Percentiles rank a stretch among this genome's conserved stretches.
Conservation (phyloP, 1,140 invertebrate species). For the Adoxophyes honmai region DNA sequence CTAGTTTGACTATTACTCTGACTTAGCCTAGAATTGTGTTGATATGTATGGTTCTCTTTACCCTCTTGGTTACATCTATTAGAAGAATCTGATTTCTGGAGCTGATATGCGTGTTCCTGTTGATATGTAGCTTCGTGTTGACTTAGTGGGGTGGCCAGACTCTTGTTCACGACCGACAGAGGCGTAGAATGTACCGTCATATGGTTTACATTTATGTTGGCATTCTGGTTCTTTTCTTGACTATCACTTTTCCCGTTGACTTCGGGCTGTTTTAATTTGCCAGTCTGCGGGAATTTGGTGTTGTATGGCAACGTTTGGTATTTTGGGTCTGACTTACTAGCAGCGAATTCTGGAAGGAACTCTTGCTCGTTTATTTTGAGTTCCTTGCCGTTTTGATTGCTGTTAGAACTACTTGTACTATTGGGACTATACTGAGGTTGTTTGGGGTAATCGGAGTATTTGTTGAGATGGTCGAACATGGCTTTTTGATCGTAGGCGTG, state of each 20-base stretch:
- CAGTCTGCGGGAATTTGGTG: conserved; percentile 85
- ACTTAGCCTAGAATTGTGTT: conserved; percentile 71
- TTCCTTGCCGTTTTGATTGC: conserved; percentile 67
- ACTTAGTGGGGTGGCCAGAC: conserved; percentile 79
- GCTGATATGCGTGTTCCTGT: conserved; percentile 70
- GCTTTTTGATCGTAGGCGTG: conserved; percentile 70
- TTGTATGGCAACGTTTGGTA: conserved; percentile 96
- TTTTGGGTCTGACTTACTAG: conserved; percentile 93
- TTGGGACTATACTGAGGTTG: conserved; percentile 70
- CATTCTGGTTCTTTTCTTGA: conserved; percentile 58
- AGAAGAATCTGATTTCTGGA: conserved; percentile 74
- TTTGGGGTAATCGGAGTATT: conserved; percentile 66
- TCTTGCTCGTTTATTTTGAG: conserved; percentile 74
- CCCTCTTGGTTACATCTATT: conserved; percentile 74
- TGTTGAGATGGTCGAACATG: conserved; percentile 66
- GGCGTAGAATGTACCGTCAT: conserved; percentile 84
- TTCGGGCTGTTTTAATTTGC: conserved; percentile 58
- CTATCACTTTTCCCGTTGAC: conserved; percentile 58
- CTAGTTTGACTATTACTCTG: conserved; percentile 60
- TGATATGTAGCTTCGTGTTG: conserved; percentile 75
- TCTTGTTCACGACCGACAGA: conserved; percentile 82
- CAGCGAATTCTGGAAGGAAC: conserved; percentile 73
- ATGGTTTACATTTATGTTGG: conserved; percentile 62
- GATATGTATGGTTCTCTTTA: conserved; percentile 74
- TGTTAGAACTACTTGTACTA: conserved; percentile 66